phyloP scores from a whole-genome alignment of 2,113 vertebrate genomes.

The Gambusia affinis region DNA sequence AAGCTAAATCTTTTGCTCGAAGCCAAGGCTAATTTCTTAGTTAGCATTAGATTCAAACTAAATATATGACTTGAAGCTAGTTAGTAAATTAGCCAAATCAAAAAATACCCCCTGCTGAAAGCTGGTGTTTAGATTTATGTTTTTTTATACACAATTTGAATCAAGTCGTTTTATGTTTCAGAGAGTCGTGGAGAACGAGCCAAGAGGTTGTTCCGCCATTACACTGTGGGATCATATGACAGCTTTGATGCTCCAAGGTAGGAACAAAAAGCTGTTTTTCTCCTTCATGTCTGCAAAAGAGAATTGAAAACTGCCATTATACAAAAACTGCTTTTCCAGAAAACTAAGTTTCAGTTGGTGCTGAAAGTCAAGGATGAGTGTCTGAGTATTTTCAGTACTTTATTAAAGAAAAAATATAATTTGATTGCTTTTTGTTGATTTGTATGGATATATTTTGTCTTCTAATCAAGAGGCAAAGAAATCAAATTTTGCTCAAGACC shows the following conservation, averaged over 20 bases:
- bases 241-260: conserved; percentile 94
- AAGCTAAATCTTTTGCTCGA: too few species aligned
- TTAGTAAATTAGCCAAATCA: too few species aligned
- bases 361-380: too few species aligned
- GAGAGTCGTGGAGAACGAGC: conserved; percentile 92
- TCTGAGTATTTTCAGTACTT: background rate
- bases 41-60: too few species aligned
- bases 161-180: conserved; percentile 69
- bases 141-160: background rate
- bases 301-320: too few species aligned
- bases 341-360: too few species aligned
- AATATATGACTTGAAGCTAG: too few species aligned
- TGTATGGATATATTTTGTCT: background rate
- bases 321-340: too few species aligned
- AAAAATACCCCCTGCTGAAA: too few species aligned
- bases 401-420: background rate
- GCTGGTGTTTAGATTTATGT: too few species aligned
- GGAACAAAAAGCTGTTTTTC: conserved; percentile 37
- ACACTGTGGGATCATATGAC: conserved; percentile 94
- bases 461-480: background rate
- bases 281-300: too few species aligned
- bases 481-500: background rate
- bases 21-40: too few species aligned
- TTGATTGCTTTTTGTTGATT: background rate
- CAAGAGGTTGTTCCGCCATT: conserved; percentile 91